Evolutionary conservation across 2,888 invertebrate genomes (phyloP).

Genomic region (Notodonta dromedarius): DNA sequence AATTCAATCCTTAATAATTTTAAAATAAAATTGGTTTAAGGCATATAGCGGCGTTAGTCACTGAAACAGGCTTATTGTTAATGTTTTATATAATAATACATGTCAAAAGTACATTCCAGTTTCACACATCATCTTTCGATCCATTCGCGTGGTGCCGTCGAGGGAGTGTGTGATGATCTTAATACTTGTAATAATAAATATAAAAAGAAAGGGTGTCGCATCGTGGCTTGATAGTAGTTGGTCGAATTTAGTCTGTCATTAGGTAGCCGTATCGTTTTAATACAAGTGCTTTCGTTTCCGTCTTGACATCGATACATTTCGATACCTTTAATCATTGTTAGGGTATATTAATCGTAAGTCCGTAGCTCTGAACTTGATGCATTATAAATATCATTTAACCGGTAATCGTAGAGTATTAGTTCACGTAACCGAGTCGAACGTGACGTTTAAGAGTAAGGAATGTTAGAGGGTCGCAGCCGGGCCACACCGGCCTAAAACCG

Average conservation of each 20-base stretch:
- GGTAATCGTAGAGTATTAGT: slow-evolving; percentile 41
- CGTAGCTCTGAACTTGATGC: slow-evolving; percentile 35
- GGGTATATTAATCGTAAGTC: slow-evolving; percentile 36
- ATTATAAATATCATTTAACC: slow-evolving; percentile 34
- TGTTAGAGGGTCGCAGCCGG: slow-evolving; percentile 34
- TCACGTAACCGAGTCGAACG: slow-evolving; percentile 29
- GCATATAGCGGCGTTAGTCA: slow-evolving; percentile 42
- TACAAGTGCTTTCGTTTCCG: slow-evolving; percentile 27
- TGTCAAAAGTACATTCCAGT: slow-evolving; percentile 43
- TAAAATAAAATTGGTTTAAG: neutral
- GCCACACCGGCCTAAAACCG: slow-evolving; percentile 28
- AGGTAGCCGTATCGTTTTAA: slow-evolving; percentile 21
- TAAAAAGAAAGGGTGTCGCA: slow-evolving; percentile 34
- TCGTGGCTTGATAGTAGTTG: slow-evolving; percentile 39
- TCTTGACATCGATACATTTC: slow-evolving; percentile 33
- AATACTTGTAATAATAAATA: slow-evolving; percentile 17
- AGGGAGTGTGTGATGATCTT: slow-evolving; percentile 30
- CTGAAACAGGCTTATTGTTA: slow-evolving; percentile 70
- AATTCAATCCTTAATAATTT: neutral
- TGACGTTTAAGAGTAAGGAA: slow-evolving; percentile 42
- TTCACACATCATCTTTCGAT: slow-evolving; percentile 23
- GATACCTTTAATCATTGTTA: slow-evolving; percentile 37
- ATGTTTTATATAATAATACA: slow-evolving; percentile 9
- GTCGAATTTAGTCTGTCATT: slow-evolving; percentile 31
- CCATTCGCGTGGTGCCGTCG: neutral